Evolutionary conservation across 2,888 invertebrate genomes (phyloP).

Genomic region (Tyria jacobaeae): DNA sequence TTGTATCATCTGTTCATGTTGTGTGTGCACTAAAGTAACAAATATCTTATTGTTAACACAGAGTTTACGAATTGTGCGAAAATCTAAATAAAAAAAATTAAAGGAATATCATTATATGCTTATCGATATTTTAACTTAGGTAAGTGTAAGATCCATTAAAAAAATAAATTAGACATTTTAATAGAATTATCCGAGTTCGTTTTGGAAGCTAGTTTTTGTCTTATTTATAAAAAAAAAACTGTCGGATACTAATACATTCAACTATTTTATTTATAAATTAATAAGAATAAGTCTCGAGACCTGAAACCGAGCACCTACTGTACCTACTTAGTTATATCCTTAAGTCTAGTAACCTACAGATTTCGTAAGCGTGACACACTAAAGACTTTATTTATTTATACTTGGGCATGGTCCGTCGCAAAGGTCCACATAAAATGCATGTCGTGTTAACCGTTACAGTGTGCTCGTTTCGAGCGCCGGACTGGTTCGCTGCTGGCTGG

Average conservation of each 20-base stretch:
- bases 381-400: slow-evolving; percentile 32
- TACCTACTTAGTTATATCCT: too few relatives aligned
- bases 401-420: slow-evolving; percentile 45
- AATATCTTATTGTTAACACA: not conserved
- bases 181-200: too few relatives aligned
- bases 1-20: too few relatives aligned
- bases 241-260: not conserved
- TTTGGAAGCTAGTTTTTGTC: too few relatives aligned
- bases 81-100: not conserved
- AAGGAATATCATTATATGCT: too few relatives aligned
- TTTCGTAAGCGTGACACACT: slow-evolving; percentile 16
- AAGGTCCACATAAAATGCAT: slow-evolving; percentile 59
- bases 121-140: not conserved
- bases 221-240: not conserved
- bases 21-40: not conserved
- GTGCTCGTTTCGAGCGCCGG: slow-evolving; percentile 77
- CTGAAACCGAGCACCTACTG: not conserved
- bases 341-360: not conserved
- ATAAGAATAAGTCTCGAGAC: not conserved
- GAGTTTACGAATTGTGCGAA: not conserved
- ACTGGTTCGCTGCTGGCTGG: slow-evolving; percentile 77
- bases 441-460: slow-evolving; percentile 81
- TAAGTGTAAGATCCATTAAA: not conserved
- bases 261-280: not conserved
- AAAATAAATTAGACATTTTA: not conserved